phyloP scores from a whole-genome alignment of 2,113 vertebrate species.

The Pedetes capensis region DNA sequence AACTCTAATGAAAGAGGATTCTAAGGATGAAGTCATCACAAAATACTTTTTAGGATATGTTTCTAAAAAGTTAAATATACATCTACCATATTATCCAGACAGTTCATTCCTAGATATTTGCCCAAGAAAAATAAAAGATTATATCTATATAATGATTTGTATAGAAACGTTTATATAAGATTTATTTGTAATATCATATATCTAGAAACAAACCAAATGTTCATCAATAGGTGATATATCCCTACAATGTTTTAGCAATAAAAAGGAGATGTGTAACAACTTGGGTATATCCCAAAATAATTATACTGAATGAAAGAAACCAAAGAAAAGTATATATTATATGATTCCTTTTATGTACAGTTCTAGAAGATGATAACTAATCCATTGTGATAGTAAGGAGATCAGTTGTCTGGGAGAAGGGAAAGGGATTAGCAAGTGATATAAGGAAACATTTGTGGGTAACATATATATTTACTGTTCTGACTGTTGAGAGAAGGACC shows the following conservation, averaged over 20 bases:
- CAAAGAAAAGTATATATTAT: neutral
- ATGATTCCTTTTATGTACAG: neutral
- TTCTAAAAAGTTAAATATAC: neutral
- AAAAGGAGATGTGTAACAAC: neutral
- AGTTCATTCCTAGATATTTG: neutral
- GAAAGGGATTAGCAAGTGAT: too few relatives aligned
- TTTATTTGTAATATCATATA: neutral
- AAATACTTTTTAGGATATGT: neutral
- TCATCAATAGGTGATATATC: neutral
- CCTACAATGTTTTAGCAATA: neutral
- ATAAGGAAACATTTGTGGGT: neutral
- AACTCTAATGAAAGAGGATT: neutral
- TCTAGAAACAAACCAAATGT: neutral
- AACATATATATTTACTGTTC: neutral
- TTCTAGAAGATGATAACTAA: neutral
- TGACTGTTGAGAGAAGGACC: too few relatives aligned
- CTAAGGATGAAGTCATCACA: neutral
- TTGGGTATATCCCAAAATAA: neutral
- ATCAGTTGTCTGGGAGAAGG: too few relatives aligned
- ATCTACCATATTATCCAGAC: neutral
- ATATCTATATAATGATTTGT: neutral
- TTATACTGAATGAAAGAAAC: neutral
- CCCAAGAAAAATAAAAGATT: neutral
- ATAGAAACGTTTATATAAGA: neutral
- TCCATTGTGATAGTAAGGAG: neutral